Evolutionary conservation across 2,888 invertebrate species (phyloP).

Genomic region (Nephrotoma guestfalica): DNA sequence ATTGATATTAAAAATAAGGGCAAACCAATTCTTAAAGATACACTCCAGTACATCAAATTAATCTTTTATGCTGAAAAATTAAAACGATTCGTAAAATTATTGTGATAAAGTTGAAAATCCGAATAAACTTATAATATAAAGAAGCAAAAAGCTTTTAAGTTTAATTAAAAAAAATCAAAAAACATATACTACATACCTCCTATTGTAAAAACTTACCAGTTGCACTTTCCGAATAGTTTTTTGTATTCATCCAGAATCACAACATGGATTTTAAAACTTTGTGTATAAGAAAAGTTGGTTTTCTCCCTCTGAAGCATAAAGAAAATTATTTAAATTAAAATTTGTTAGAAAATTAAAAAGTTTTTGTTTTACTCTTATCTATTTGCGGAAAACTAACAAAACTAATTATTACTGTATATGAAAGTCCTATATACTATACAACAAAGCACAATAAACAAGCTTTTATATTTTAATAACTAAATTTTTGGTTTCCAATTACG

Average conservation of each 20-base stretch:
- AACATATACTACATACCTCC: not conserved
- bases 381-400: not conserved
- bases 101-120: too few relatives aligned
- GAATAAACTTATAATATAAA: too few relatives aligned
- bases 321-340: not conserved
- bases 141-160: too few relatives aligned
- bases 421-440: not conserved
- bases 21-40: too few relatives aligned
- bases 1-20: too few relatives aligned
- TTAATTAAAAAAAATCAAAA: not conserved
- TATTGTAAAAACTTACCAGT: not conserved
- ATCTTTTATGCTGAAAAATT: too few relatives aligned
- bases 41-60: too few relatives aligned
- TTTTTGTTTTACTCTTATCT: not conserved
- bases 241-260: not conserved
- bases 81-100: too few relatives aligned
- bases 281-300: not conserved
- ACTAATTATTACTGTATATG: not conserved
- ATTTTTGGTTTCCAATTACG: too few relatives aligned
- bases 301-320: not conserved
- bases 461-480: too few relatives aligned
- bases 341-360: not conserved
- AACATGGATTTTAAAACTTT: not conserved
- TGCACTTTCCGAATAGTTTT: not conserved
- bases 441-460: too few relatives aligned